Base-by-base conservation (phyloP, 2,113 vertebrate genomes). In the Zapornia atra region DNA sequence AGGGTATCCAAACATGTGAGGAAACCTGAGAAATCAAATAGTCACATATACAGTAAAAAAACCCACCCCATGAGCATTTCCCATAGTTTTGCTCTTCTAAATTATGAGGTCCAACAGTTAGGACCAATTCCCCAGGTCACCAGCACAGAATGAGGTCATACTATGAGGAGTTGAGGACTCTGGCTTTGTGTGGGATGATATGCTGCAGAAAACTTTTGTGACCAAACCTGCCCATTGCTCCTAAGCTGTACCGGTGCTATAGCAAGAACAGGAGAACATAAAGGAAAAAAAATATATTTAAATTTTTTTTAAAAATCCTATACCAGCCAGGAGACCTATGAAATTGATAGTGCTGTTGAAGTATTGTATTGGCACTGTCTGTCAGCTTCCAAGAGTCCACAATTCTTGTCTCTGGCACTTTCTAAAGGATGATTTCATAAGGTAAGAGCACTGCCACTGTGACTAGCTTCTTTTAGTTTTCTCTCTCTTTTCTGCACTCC, bases 21-120 rank as follows among this genome's bases (percentile, higher is more conserved):
- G 84, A 88, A 87, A 97, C 29, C 68, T 70, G 63, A 95, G 76
- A 95, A 96, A 97, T 94, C 91, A 94, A 96, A 92, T 42, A 87
- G 20, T 38, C 80, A 61, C 56, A 29, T 76, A 65, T 24, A 57
- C 21, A 64, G 57, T 38, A 81, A 3, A 19, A 2, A 33, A 56
- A 18, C 54, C n/a, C n/a, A 56, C 1, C 13, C 18, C 20, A 33
- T 8, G 2, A 54, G 5, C 6, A 46, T 56, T 86, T 53, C 51
- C 34, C 73, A 34, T 77, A 72, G 13, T 38, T 86, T 79, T 69
- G 8, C 26, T 31, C 44, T 42, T 66, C 38, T 68, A 25, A 50
- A 31, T 68, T 59, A 48, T 29, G 50, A 69, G 20, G 28, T 73
- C 56, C 38, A 83, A n/a, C 19, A 72, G 40, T 20, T 65, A 44